These are phyloP conservation scores for Whitmania pigra DNA, from an alignment of 1,140 invertebrate genomes.

Conservation along the genomic window DNA sequence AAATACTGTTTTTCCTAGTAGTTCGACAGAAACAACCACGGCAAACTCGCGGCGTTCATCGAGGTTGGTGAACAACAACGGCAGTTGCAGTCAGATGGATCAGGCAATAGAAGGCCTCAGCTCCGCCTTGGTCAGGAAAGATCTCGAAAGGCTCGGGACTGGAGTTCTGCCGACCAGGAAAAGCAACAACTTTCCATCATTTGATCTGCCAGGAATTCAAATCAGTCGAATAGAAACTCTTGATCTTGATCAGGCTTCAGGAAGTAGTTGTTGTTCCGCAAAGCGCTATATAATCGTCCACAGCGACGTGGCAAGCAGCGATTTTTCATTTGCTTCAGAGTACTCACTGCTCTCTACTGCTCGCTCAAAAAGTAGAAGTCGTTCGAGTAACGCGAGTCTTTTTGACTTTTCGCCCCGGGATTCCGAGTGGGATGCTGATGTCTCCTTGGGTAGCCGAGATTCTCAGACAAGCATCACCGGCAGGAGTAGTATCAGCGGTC, in stretches of 20 bases:
- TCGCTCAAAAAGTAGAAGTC: slow-evolving; percentile 12
- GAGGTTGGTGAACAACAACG: background rate
- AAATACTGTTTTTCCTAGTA: background rate
- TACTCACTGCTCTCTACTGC: slow-evolving; percentile 16
- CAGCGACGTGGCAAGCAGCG: slow-evolving; percentile 20
- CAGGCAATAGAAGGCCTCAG: slow-evolving; percentile 5
- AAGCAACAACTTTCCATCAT: background rate
- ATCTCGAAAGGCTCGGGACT: background rate
- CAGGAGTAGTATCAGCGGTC: slow-evolving; percentile 7
- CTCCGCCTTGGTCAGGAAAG: background rate
- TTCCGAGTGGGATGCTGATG: slow-evolving; percentile 23
- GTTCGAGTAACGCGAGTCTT: slow-evolving; percentile 17
- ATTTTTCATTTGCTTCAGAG: slow-evolving; percentile 22
- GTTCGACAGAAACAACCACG: background rate
- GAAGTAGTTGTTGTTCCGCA: background rate
- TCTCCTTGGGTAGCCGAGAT: slow-evolving; percentile 22
- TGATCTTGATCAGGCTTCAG: slow-evolving; percentile 15
- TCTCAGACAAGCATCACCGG: slow-evolving; percentile 20
- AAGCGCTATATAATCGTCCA: slow-evolving; percentile 24
- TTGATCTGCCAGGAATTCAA: slow-evolving; percentile 23
- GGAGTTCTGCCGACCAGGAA: background rate
- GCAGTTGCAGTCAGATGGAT: background rate
- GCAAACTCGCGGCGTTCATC: background rate
- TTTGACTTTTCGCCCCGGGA: slow-evolving; percentile 23
- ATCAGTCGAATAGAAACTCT: slow-evolving; percentile 23